These are phyloP conservation scores for Centropus unirufus DNA, from an alignment of 2,113 vertebrate genomes.

Conservation along the genomic window DNA sequence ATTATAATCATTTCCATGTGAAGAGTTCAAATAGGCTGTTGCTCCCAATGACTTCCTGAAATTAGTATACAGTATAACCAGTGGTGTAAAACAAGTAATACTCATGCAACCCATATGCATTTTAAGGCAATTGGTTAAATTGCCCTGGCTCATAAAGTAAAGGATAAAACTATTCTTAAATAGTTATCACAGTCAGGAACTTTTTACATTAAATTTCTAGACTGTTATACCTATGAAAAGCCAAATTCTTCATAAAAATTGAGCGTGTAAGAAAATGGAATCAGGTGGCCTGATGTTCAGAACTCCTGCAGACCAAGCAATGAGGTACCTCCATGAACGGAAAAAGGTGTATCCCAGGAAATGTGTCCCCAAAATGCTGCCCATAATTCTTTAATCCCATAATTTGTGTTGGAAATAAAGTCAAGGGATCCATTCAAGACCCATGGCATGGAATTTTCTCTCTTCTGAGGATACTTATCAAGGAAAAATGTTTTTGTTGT, in stretches of 20 bases:
- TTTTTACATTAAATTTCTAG: background rate
- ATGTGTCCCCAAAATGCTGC: background rate
- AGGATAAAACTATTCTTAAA: background rate
- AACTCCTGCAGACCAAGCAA: background rate
- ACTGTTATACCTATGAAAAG: background rate
- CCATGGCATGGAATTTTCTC: background rate
- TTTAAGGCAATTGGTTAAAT: background rate
- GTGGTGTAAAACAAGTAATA: background rate
- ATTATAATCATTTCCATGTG: background rate
- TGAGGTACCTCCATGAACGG: background rate
- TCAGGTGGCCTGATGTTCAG: background rate
- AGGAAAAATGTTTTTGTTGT: background rate
- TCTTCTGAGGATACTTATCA: background rate
- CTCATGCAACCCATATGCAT: background rate
- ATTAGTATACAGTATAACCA: background rate
- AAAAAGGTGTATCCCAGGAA: background rate
- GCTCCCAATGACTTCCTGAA: background rate
- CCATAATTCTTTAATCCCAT: background rate
- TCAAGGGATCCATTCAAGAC: background rate
- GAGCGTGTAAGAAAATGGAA: background rate
- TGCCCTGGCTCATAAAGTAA: background rate
- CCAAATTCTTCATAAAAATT: background rate
- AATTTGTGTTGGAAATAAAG: background rate
- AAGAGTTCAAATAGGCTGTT: background rate
- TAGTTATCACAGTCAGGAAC: background rate